A percentile compares a stretch with the other conserved stretches of the same genome.
phyloP scores from a whole-genome alignment of 2,797 vertebrate genomes.

The Enteromius anoplus region DNA sequence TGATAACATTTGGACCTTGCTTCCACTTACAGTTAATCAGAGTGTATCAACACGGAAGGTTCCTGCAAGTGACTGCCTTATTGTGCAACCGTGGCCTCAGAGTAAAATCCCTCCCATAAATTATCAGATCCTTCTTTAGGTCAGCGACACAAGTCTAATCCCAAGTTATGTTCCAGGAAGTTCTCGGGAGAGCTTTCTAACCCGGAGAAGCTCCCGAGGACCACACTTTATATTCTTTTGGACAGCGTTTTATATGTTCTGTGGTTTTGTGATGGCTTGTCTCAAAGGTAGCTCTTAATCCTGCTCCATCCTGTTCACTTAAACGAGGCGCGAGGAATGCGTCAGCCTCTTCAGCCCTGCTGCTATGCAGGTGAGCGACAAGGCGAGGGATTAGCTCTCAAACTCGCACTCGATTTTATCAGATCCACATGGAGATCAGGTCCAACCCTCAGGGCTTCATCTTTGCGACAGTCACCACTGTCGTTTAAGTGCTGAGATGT shows the following conservation, averaged over 20 bases:
- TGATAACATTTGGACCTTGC: constrained; percentile 78
- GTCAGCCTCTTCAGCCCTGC: constrained; percentile 38
- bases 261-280: constrained; percentile 44
- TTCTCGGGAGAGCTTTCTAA: constrained; percentile 43
- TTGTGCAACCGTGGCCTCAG: constrained; percentile 26
- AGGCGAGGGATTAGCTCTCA: constrained; percentile 38
- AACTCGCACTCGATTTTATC: constrained; percentile 42
- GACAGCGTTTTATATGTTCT: constrained; percentile 39
- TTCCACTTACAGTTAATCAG: constrained; percentile 74
- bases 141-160: constrained; percentile 46
- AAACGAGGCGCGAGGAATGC: constrained; percentile 58
- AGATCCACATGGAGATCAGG: constrained; percentile 38
- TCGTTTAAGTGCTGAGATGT: constrained; percentile 24
- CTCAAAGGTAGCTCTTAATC: constrained; percentile 55
- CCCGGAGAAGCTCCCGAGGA: constrained; percentile 36
- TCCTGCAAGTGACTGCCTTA: constrained; percentile 56
- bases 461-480: neutral
- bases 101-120: constrained; percentile 53
- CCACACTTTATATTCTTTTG: neutral
- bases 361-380: constrained; percentile 46
- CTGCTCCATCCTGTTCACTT: constrained; percentile 56
- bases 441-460: constrained; percentile 28
- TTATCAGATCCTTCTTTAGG: constrained; percentile 42
- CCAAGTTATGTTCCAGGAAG: constrained; percentile 41
- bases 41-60: constrained; percentile 66